Percentiles rank a stretch among this genome's conserved stretches.
Conservation (phyloP, 30 jellyfish, hydroid and myxozoan genomes). For the Catostylus mosaicus region DNA sequence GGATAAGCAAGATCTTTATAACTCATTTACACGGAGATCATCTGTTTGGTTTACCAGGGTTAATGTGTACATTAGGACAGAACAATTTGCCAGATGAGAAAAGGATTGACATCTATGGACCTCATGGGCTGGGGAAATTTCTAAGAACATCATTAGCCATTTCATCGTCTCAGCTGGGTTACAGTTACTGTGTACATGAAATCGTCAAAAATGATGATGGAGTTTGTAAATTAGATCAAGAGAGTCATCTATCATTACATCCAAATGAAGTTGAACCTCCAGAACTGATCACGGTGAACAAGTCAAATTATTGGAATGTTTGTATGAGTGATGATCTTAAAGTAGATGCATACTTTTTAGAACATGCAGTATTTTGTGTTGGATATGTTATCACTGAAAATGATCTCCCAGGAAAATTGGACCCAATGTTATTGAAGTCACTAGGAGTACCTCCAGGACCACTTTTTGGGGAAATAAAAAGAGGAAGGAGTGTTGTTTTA, state of each 20-base stretch:
- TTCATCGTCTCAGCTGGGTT: constrained; percentile 73
- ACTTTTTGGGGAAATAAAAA: constrained; percentile 68
- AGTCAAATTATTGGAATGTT: constrained; percentile 37
- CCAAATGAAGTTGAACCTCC: constrained; percentile 56
- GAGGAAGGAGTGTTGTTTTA: constrained; percentile 65
- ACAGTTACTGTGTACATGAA: constrained; percentile 80
- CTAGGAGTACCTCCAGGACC: constrained; percentile 93
- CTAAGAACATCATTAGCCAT: constrained; percentile 64
- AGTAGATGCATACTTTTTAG: constrained; percentile 62
- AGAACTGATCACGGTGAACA: neutral
- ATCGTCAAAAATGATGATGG: neutral
- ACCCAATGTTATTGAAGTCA: constrained; percentile 62
- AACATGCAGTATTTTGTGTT: constrained; percentile 74
- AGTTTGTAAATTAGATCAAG: neutral
- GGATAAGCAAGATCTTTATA: constrained; percentile 75
- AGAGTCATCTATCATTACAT: constrained; percentile 17
- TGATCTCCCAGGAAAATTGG: constrained; percentile 85
- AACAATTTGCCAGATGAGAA: constrained; percentile 39
- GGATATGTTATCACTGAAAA: constrained; percentile 81
- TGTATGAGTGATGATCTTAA: constrained; percentile 24
- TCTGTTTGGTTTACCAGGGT: constrained; percentile 95
- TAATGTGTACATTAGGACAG: constrained; percentile 87
- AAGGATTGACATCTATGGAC: constrained; percentile 86
- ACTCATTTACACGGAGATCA: constrained; percentile 98
- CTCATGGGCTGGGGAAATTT: constrained; percentile 70